Evolutionary conservation across 1,140 invertebrate genomes (phyloP).

Genomic region (Zaprionus camerounensis): DNA sequence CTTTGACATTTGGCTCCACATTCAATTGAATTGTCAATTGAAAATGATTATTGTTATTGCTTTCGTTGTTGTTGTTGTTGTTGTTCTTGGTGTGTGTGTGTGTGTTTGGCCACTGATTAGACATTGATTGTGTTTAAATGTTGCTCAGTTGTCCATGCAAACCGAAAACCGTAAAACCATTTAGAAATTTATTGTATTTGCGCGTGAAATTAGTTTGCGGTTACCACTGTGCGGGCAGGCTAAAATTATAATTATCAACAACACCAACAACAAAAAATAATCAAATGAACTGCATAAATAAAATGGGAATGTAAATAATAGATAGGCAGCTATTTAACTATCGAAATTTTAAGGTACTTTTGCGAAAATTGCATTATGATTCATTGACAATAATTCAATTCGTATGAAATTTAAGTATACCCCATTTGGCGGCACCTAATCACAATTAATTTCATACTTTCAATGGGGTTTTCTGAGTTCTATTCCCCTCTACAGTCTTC

Average conservation of each 20-base stretch:
- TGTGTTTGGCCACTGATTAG: constrained; percentile 56
- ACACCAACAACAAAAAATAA: constrained; percentile 40
- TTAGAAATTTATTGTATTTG: constrained; percentile 49
- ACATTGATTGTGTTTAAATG: constrained; percentile 54
- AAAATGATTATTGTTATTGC: constrained; percentile 24
- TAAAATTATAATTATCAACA: constrained; percentile 57
- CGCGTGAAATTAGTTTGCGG: constrained; percentile 67
- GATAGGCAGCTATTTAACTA: background rate
- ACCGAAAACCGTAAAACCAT: constrained; percentile 41
- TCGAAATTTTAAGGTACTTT: background rate
- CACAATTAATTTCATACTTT: constrained; percentile 15
- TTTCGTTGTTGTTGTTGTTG: too few species aligned
- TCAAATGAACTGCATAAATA: constrained; percentile 57
- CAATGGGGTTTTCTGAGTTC: background rate
- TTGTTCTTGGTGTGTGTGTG: background rate
- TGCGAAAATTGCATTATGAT: constrained; percentile 1
- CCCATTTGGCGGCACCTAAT: constrained; percentile 23
- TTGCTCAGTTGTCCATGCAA: constrained; percentile 39
- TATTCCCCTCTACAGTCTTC: background rate
- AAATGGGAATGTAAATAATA: constrained; percentile 5
- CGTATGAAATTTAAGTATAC: background rate
- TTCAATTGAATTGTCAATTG: constrained; percentile 71
- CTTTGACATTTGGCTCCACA: constrained; percentile 59
- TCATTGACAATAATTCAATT: constrained; percentile 25
- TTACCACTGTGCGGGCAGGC: constrained; percentile 25